Conservation (phyloP, 2,113 vertebrate genomes). For the Camelus dromedarius region DNA sequence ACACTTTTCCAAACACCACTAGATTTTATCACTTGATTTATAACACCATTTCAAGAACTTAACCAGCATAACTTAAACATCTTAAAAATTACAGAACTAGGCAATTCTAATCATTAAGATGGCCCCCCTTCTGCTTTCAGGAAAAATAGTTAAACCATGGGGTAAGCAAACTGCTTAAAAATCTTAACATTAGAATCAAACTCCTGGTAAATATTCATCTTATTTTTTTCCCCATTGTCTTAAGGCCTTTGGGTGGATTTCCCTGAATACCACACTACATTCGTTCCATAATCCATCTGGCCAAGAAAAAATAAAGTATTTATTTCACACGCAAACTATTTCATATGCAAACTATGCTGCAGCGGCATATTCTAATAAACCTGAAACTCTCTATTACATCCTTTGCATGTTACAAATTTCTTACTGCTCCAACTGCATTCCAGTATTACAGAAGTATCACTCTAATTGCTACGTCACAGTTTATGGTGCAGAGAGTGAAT, state of each 20-base stretch:
- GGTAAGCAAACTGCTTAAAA: slow-evolving; percentile 7
- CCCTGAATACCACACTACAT: background rate
- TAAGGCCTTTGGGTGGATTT: background rate
- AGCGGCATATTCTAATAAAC: background rate
- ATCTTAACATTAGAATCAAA: background rate
- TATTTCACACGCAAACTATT: background rate
- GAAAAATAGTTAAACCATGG: slow-evolving; percentile 4
- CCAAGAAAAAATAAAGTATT: slow-evolving; percentile 10
- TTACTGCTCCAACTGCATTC: background rate
- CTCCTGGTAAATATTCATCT: background rate
- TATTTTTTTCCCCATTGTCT: background rate
- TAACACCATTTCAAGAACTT: slow-evolving; percentile 8
- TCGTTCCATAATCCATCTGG: background rate
- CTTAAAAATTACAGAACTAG: background rate
- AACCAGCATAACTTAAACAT: slow-evolving; percentile 9
- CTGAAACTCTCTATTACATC: background rate
- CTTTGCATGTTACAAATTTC: background rate
- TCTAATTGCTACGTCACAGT: background rate
- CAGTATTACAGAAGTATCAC: background rate
- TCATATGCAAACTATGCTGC: background rate
- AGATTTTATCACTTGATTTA: background rate
- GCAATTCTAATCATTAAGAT: background rate
- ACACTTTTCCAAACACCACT: background rate
- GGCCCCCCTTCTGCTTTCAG: background rate
- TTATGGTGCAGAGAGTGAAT: background rate